Base-by-base conservation (phyloP, 2,113 vertebrate genomes). In the Loxodonta africana region DNA sequence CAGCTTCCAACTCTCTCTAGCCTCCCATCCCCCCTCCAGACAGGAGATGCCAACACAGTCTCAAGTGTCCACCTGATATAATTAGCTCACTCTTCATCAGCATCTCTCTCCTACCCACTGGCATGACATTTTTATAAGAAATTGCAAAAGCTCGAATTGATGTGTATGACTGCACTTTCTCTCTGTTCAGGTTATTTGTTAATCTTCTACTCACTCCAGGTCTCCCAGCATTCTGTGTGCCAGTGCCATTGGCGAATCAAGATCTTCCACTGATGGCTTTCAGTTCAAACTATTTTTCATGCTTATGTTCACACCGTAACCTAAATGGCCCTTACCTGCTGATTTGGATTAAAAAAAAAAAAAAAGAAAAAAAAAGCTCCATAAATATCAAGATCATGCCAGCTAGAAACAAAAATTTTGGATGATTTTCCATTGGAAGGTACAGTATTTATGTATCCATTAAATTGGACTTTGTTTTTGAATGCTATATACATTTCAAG, bases 401-500 rank as follows among this genome's bases (percentile, higher is more conserved):
- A 57, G 3, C n/a, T 44, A 8, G 17, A 92, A 90, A 41, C 10
- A 69, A 37, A 7, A 53, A 53, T 82, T 91, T 11, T 20, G 26
- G 11, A 57, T 86, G 4, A 57, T 53, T 67, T 82, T 77, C 89
- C 41, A 51, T 77, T 76, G 48, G 30, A 46, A 91, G 48, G 0
- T 2, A 51, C 23, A 30, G 76, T 8, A 65, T 33, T 73, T 89
- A 86, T n/a, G 8, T 0, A 74, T 0, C 9, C 1, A 76, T 44
- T 90, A 53, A 73, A n/a, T 46, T 71, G 2, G 30, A 93, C 95
- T 9, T 91, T 80, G 20, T 15, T 77, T 71, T 92, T 83, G 90
- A 88, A 62, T 81, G 69, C 3, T 86, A 26, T 51, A 33, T 51
- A 3, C 4, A 74, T 33, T 74, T 71, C 89, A 46, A 88, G 78